phyloP scores from a whole-genome alignment of 2,797 vertebrate species.

The Taenioides sp. region DNA sequence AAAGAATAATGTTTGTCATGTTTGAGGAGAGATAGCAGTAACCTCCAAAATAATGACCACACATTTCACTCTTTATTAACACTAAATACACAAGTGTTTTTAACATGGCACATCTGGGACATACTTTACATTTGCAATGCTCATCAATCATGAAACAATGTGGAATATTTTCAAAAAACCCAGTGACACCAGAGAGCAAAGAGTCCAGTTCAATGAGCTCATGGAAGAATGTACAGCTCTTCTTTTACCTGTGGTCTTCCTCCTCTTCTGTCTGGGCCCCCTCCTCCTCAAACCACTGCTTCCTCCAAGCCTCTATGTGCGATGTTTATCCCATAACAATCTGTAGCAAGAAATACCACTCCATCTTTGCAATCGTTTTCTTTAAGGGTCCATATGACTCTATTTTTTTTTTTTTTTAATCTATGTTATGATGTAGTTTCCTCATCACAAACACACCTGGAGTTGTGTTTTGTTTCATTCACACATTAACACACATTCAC shows the following conservation, averaged over 20 bases:
- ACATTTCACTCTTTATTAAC: neutral
- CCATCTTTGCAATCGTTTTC: too few relatives aligned
- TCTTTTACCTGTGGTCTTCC: neutral
- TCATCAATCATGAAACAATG: slow-evolving; percentile 5
- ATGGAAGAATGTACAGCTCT: neutral
- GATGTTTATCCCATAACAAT: too few relatives aligned
- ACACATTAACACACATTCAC: too few relatives aligned
- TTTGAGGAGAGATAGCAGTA: neutral
- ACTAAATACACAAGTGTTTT: neutral
- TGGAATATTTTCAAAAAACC: neutral
- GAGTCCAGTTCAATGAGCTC: neutral
- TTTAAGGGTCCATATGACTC: too few relatives aligned
- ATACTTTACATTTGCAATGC: neutral
- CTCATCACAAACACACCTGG: too few relatives aligned
- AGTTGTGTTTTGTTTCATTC: too few relatives aligned
- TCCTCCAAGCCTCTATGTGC: too few relatives aligned
- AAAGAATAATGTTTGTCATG: neutral
- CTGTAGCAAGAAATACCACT: too few relatives aligned
- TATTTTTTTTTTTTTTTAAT: too few relatives aligned
- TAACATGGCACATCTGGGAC: neutral
- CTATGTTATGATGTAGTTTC: too few relatives aligned
- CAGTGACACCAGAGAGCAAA: neutral
- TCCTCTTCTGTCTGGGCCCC: neutral
- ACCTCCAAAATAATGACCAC: neutral
- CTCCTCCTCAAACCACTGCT: too few relatives aligned